Evolutionary conservation across 92 coral and sea anemone genomes (phyloP).

Genomic region (Parazoanthus atlanticus): DNA sequence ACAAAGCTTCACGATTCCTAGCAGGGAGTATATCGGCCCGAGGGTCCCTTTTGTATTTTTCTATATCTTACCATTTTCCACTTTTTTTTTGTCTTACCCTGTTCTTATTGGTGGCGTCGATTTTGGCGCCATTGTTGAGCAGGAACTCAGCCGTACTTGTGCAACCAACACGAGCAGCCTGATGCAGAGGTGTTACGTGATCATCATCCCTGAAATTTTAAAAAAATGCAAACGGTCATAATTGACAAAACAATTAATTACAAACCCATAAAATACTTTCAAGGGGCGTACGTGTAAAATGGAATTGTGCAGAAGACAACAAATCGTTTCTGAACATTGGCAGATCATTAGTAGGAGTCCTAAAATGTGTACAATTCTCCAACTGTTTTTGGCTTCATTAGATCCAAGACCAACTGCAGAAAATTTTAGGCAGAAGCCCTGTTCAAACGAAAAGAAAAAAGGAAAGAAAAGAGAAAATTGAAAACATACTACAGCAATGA

Average conservation of each 20-base stretch:
- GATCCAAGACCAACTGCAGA: no score
- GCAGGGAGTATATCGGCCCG: neutral
- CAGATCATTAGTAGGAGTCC: no score
- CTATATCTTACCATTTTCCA: no score
- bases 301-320: no score
- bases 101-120: slow-evolving; percentile 70
- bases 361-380: no score
- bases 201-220: slow-evolving; percentile 73
- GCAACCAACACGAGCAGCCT: slow-evolving; percentile 55
- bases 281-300: no score
- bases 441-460: no score
- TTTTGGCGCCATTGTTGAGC: slow-evolving; percentile 74
- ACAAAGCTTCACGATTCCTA: neutral
- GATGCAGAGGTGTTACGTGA: slow-evolving; percentile 74
- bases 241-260: neutral
- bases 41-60: neutral
- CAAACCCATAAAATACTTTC: neutral
- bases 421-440: no score
- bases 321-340: no score
- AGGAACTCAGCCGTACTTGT: slow-evolving; percentile 37
- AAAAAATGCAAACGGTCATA: no score
- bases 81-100: slow-evolving; percentile 52
- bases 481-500: no score
- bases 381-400: neutral
- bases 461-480: no score